Percentiles rank a stretch among this genome's conserved stretches.
Evolutionary conservation across 2,797 vertebrate genomes (phyloP).

Genomic region (Discoglossus pictus): DNA sequence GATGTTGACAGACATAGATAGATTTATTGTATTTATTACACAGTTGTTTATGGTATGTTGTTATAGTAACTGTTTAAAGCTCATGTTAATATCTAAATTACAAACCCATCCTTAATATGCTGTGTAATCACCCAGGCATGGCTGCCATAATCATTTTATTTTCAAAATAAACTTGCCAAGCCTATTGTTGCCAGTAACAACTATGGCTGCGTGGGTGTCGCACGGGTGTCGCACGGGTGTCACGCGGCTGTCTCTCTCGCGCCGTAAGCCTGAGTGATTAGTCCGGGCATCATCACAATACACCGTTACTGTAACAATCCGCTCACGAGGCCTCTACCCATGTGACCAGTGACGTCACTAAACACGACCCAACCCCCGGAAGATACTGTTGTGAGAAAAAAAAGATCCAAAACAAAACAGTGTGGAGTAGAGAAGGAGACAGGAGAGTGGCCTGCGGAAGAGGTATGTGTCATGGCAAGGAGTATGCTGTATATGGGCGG

Average conservation of each 20-base stretch:
- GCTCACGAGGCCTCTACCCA: too few species aligned
- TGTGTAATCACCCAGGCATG: too few species aligned
- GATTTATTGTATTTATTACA: too few species aligned
- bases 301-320: too few species aligned
- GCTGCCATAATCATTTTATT: too few species aligned
- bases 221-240: background rate
- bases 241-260: background rate
- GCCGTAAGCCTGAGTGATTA: too few species aligned
- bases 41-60: too few species aligned
- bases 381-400: constrained; percentile 9
- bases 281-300: background rate
- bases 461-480: background rate
- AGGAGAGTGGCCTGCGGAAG: background rate
- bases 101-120: too few species aligned
- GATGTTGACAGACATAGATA: too few species aligned
- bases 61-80: too few species aligned
- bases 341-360: background rate
- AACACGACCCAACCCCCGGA: constrained; percentile 17
- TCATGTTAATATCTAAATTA: too few species aligned
- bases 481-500: too few species aligned
- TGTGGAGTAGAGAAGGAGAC: constrained; percentile 4
- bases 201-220: background rate
- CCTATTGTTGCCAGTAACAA: constrained; percentile 1
- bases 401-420: constrained; percentile 16
- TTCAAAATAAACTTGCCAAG: background rate